Percentiles rank a stretch among this genome's conserved stretches.
phyloP scores from a whole-genome alignment of 2,797 vertebrate species.

The Parauchenoglanis punctatus region DNA sequence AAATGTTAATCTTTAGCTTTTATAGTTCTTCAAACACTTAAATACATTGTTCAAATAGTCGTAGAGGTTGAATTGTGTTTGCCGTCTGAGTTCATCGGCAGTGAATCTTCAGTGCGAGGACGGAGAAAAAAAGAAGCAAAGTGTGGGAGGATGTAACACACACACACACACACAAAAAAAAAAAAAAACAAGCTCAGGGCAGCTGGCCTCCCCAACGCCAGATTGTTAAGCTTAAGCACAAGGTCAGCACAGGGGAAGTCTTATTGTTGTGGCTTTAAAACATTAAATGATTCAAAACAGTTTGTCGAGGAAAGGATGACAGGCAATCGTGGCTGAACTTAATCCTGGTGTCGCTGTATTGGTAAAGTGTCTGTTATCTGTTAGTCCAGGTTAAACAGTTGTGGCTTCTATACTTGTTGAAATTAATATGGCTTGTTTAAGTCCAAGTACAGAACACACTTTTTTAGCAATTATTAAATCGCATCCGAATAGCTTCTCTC shows the following conservation, averaged over 20 bases:
- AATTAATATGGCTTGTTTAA: neutral
- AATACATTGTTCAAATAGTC: slow-evolving; percentile 5
- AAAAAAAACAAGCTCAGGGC: slow-evolving; percentile 8
- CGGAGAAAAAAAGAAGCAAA: neutral
- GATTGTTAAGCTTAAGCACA: slow-evolving; percentile 20
- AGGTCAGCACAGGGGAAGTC: slow-evolving; percentile 19
- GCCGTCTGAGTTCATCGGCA: neutral
- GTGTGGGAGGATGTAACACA: slow-evolving; percentile 33
- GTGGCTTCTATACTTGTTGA: neutral
- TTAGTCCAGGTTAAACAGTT: neutral
- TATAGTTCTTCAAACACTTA: slow-evolving; percentile 10
- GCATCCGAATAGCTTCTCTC: neutral
- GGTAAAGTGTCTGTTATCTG: neutral
- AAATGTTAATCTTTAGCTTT: slow-evolving; percentile 7
- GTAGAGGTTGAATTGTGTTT: slow-evolving; percentile 13
- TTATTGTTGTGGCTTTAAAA: neutral
- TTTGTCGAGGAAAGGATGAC: neutral
- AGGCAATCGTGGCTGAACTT: neutral
- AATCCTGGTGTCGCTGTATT: neutral
- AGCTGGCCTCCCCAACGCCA: neutral
- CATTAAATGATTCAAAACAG: neutral
- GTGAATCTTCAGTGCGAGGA: slow-evolving; percentile 9
- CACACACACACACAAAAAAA: neutral
- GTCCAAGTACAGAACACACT: neutral
- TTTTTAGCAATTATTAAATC: too few species aligned